Evolutionary conservation across 2,888 invertebrate species (phyloP), one percentile per base, ranked within the genome.

Genomic region (Rhagonycha fulva): DNA sequence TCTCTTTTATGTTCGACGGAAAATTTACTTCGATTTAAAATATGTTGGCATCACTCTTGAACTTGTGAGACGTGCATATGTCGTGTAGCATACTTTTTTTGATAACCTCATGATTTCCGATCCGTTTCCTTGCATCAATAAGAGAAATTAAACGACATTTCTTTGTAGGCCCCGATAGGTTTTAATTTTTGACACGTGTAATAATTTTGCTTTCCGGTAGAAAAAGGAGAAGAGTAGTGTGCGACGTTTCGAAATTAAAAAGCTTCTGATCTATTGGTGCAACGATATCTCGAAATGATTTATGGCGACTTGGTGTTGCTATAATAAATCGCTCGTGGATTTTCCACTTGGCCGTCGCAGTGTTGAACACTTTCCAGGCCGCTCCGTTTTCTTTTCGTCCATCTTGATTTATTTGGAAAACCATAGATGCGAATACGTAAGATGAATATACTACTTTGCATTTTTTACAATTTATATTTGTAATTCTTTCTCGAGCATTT

Each of bases 231-330:
- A 70, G 70, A 77, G 63, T 47, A 62, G 71, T 76, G 74, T 73
- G 70, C 71, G 71, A 78, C 26, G 23, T 23, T n/a, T 23, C 73
- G 81, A 83, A 82, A 81, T 83, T 82, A 83, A 83, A 83, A 83
- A 82, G 80, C 77, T 80, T 80, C 80, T 78, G 77, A 78, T 79
- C 83, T 82, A 83, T 84, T 83, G 80, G 78, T 82, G 82, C 79
- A 79, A 82, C 84, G 84, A 85, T 86, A 86, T 85, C 85, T 84
- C 79, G 84, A 84, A 83, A 86, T 86, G 87, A 86, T 86, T 86
- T 86, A 87, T 85, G 84, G 82, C 76, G 84, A 81, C 82, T 82
- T 82, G 83, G 84, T 83, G 84, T 83, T 83, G 83, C 83, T 81
- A 81, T 82, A 80, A 82, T 82, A 82, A 83, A 83, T 82, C 81